Percentiles rank a stretch among this genome's conserved stretches.
Evolutionary conservation across 2,113 vertebrate species (phyloP).

Genomic region (Oreocharis arfaki): DNA sequence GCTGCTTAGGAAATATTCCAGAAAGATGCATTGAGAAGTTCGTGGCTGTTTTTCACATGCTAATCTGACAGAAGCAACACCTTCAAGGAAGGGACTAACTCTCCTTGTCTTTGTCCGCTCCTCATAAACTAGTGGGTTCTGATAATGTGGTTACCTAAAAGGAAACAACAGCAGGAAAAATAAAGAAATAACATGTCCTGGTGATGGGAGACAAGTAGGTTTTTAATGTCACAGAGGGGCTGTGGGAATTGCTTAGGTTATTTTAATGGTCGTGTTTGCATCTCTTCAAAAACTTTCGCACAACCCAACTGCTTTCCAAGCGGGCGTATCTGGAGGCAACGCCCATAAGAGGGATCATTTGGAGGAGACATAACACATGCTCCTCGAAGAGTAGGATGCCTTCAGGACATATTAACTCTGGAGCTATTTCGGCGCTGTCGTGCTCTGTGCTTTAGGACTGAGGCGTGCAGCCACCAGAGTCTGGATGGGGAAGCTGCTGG

Average conservation of each 20-base stretch:
- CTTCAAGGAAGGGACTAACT: background rate
- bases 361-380: background rate
- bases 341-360: background rate
- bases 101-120: background rate
- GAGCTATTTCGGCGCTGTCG: background rate
- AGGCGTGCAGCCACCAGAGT: background rate
- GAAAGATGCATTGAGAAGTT: constrained; percentile 37
- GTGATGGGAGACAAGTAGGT: background rate
- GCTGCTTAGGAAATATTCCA: constrained; percentile 61
- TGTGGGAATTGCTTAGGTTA: background rate
- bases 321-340: background rate
- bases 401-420: background rate
- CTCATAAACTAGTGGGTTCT: background rate
- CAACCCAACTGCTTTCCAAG: background rate
- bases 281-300: background rate
- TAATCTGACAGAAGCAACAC: constrained; percentile 3
- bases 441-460: background rate
- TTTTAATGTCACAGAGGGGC: background rate
- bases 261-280: background rate
- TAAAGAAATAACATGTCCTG: background rate
- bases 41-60: constrained; percentile 15
- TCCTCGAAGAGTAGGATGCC: background rate
- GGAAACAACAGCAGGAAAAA: background rate
- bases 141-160: background rate
- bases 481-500: background rate